Percentiles rank a stretch among this genome's conserved stretches.
Conservation (phyloP, 2,113 vertebrate genomes). For the Gila orcuttii region DNA sequence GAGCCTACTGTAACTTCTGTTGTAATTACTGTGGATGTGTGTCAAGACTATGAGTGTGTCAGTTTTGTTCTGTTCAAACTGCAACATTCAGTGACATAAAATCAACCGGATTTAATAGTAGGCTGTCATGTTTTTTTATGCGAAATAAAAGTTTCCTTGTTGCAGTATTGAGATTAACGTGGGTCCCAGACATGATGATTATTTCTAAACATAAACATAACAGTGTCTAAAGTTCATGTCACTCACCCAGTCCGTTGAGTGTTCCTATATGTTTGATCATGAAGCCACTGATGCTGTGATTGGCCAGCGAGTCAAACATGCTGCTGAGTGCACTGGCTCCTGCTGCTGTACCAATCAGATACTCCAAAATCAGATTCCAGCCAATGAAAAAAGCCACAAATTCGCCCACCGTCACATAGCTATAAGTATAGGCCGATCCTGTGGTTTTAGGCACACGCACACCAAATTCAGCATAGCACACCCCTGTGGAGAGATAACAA, state of each 20-base stretch:
- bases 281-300: slow-evolving; percentile 94
- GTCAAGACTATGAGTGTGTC: background rate
- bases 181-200: background rate
- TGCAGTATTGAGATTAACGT: background rate
- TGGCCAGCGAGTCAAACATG: slow-evolving; percentile 97
- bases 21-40: background rate
- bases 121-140: background rate
- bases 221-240: background rate
- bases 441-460: slow-evolving; percentile 97
- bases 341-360: slow-evolving; percentile 94
- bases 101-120: background rate
- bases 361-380: slow-evolving; percentile 98
- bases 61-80: background rate
- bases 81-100: background rate
- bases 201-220: slow-evolving; percentile 5
- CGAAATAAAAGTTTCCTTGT: background rate
- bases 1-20: background rate
- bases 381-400: slow-evolving; percentile 98
- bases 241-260: slow-evolving; percentile 88
- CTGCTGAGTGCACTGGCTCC: slow-evolving; percentile 95
- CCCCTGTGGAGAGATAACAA: slow-evolving; percentile 72
- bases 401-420: slow-evolving; percentile 97
- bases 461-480: slow-evolving; percentile 97
- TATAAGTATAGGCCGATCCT: slow-evolving; percentile 97
- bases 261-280: slow-evolving; percentile 89